Evolutionary conservation across 2,797 vertebrate species (phyloP).

Genomic region (Falco naumanni): DNA sequence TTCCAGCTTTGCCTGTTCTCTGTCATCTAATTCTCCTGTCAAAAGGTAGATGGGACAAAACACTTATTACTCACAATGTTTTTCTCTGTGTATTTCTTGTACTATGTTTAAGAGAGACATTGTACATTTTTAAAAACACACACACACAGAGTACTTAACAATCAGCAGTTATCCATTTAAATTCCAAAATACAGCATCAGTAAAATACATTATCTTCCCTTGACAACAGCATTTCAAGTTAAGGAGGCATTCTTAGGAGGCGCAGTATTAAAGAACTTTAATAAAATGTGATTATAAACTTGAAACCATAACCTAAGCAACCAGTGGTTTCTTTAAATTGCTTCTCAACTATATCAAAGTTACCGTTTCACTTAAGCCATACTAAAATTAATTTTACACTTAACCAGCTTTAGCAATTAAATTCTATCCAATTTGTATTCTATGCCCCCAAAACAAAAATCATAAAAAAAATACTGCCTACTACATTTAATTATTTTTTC

Average conservation of each 20-base stretch:
- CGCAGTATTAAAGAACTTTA: not conserved
- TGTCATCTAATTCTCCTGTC: conserved; percentile 91
- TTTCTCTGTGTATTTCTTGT: not conserved
- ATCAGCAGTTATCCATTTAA: not conserved
- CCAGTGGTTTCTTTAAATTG: not conserved
- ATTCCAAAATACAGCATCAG: not conserved
- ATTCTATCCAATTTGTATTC: not conserved
- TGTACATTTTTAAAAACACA: not conserved
- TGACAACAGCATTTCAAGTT: conserved; percentile 6
- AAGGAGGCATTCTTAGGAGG: not conserved
- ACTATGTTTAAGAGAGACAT: conserved; percentile 42
- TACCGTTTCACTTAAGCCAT: not conserved
- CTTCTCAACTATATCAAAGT: not conserved
- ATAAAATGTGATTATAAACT: not conserved
- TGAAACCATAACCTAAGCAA: not conserved
- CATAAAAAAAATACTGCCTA: not conserved
- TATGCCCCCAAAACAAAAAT: not conserved
- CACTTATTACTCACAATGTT: conserved; percentile 63
- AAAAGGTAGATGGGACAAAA: conserved; percentile 66
- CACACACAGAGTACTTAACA: not conserved
- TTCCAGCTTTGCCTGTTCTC: conserved; percentile 96
- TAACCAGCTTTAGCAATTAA: conserved; percentile 2
- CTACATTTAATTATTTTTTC: not conserved
- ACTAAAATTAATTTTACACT: conserved; percentile 16
- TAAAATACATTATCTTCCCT: not conserved